These are phyloP conservation scores for Reticulitermes lucifugus DNA, from an alignment of 2,888 invertebrate species.

Conservation along the genomic window DNA sequence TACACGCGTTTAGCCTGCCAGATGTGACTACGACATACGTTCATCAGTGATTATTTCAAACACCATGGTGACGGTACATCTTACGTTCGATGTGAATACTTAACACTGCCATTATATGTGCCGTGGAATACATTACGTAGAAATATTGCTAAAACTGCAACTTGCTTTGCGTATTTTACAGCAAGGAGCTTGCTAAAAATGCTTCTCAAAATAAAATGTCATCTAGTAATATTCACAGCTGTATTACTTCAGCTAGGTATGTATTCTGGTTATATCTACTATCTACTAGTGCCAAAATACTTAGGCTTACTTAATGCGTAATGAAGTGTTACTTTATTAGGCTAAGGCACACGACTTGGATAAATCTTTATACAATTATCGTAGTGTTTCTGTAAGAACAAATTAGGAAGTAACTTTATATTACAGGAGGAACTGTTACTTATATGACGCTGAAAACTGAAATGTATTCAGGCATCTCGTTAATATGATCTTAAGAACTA, in stretches of 20 bases:
- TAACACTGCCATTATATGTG: background rate
- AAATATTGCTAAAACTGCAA: background rate
- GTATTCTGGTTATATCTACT: conserved; percentile 12
- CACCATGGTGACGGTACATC: background rate
- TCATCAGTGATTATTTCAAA: background rate
- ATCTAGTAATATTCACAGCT: background rate
- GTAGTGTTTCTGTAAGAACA: no score
- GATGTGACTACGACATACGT: background rate
- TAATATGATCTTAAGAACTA: no score
- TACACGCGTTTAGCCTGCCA: background rate
- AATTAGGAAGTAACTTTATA: no score
- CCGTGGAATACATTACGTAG: background rate
- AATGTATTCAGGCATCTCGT: no score
- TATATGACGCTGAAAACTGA: no score
- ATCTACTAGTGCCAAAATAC: no score
- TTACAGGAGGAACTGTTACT: no score
- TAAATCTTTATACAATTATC: no score
- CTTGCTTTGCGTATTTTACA: background rate
- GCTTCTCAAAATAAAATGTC: background rate
- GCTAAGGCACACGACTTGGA: no score
- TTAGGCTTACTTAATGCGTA: no score
- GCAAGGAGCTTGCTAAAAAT: background rate
- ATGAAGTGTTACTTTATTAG: no score
- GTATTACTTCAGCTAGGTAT: conserved; percentile 32
- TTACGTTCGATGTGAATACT: background rate